These are phyloP conservation scores for Dipus sagitta DNA, from an alignment of 2,797 vertebrate genomes.

Conservation along the genomic window DNA sequence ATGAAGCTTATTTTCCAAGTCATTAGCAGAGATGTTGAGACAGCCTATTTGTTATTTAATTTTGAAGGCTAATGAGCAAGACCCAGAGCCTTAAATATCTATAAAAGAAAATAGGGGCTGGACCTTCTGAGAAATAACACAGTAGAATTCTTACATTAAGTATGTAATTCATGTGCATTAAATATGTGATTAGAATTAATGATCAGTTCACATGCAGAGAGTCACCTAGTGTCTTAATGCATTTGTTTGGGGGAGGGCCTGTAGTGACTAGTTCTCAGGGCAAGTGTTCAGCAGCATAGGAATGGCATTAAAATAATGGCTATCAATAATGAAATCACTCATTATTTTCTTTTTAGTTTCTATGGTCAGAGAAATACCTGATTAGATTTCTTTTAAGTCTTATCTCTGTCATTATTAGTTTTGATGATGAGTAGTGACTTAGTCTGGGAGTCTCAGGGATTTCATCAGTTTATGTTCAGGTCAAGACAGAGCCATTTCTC, in stretches of 20 bases:
- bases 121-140: conserved; percentile 27
- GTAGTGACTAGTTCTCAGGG: not conserved
- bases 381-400: not conserved
- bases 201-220: not conserved
- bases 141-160: conserved; percentile 10
- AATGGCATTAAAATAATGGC: not conserved
- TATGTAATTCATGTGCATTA: conserved; percentile 49
- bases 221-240: not conserved
- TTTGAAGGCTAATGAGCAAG: conserved; percentile 48
- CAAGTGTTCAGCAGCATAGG: not conserved
- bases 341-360: conserved; percentile 22
- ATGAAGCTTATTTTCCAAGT: not conserved
- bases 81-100: not conserved
- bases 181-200: conserved; percentile 24
- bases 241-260: not conserved
- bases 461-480: not conserved
- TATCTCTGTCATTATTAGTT: not conserved
- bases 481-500: conserved; percentile 1
- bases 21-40: not conserved
- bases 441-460: not conserved
- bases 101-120: conserved; percentile 30
- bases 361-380: not conserved
- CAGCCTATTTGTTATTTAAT: not conserved
- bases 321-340: conserved; percentile 22
- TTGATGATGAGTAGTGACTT: not conserved